These are phyloP conservation scores for Desmodus rotundus DNA, from an alignment of 2,113 vertebrate genomes.

Conservation along the genomic window DNA sequence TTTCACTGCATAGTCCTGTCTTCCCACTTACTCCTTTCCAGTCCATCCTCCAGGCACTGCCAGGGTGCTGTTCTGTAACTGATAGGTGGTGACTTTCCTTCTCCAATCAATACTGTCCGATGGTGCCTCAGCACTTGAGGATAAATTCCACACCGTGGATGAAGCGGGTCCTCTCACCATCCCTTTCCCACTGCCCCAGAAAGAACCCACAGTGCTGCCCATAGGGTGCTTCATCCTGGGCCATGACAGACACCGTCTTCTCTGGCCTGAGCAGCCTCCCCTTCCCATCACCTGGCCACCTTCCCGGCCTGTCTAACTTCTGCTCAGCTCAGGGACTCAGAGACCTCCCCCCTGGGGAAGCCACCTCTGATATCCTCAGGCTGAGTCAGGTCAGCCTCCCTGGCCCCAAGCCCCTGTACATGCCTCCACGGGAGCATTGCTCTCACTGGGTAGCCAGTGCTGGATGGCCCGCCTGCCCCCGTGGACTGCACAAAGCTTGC, in stretches of 20 bases:
- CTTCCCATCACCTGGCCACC: not conserved
- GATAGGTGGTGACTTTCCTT: not conserved
- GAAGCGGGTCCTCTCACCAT: not conserved
- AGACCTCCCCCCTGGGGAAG: not conserved
- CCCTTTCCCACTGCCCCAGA: not conserved
- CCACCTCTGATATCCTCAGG: too few species aligned
- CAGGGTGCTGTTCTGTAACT: not conserved
- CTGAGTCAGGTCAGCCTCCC: not conserved
- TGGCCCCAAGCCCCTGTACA: not conserved
- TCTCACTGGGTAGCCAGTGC: too few species aligned
- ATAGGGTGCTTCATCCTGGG: accelerated
- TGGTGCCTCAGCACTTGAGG: not conserved
- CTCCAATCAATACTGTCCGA: not conserved
- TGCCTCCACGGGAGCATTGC: accelerated
- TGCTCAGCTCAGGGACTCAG: not conserved
- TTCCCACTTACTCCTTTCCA: not conserved
- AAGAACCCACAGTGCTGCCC: not conserved
- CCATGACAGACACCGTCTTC: not conserved
- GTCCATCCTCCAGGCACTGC: not conserved
- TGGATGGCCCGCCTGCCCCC: too few species aligned
- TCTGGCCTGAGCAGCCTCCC: not conserved
- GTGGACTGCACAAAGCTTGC: not conserved
- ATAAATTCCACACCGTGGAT: not conserved
- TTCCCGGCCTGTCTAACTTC: not conserved
- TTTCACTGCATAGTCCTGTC: not conserved